phyloP scores from a whole-genome alignment of 2,113 vertebrate species.

The Apodemus speciosus region DNA sequence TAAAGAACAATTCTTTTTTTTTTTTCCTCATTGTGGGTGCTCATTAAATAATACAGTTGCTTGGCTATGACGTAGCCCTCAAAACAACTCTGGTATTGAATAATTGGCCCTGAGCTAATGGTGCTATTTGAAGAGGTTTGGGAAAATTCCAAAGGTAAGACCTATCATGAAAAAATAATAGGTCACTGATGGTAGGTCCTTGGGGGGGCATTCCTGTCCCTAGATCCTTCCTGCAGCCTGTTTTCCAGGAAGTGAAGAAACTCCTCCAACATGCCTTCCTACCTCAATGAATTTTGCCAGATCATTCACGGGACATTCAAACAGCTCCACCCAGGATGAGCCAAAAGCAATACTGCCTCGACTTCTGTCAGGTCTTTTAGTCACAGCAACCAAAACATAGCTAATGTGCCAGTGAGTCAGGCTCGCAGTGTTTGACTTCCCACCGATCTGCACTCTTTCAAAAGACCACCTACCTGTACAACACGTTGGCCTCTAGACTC shows the following conservation, averaged over 20 bases:
- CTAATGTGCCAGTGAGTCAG: neutral
- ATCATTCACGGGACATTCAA: neutral
- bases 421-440: neutral
- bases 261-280: neutral
- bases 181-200: neutral
- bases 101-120: neutral
- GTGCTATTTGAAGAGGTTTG: neutral
- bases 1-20: constrained; percentile 1
- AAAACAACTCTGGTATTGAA: neutral
- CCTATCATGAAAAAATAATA: neutral
- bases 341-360: neutral
- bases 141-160: neutral
- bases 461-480: neutral
- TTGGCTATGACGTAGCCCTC: neutral
- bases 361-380: neutral
- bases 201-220: neutral
- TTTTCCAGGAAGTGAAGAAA: neutral
- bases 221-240: neutral
- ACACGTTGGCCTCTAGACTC: neutral
- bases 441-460: neutral
- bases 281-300: neutral
- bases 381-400: neutral
- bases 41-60: constrained; percentile 6
- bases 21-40: neutral
- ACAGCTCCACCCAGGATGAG: neutral